phyloP scores from a whole-genome alignment of 2,113 vertebrate genomes.

The Lanius collurio region DNA sequence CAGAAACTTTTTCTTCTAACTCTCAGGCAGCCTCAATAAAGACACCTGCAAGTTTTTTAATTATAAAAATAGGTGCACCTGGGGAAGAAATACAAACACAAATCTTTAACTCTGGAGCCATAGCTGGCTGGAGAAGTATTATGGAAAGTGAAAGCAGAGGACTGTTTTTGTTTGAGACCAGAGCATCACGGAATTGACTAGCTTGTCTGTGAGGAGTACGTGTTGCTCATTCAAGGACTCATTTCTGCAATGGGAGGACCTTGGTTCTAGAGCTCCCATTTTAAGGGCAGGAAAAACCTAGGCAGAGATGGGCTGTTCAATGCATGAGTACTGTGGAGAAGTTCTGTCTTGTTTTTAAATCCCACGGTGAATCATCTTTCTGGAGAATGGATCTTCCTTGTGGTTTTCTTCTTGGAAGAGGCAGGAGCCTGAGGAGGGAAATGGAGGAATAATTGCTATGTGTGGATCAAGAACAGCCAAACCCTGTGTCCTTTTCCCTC shows the following conservation, averaged over 20 bases:
- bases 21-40: neutral
- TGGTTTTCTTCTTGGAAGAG: neutral
- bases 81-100: neutral
- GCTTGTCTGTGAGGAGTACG: neutral
- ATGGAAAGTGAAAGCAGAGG: neutral
- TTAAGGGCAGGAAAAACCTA: neutral
- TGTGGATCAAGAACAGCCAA: neutral
- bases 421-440: neutral
- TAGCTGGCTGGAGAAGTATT: neutral
- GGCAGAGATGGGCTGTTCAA: neutral
- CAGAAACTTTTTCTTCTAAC: neutral
- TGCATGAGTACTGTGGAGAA: neutral
- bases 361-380: neutral
- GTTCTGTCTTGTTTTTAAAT: neutral
- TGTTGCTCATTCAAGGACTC: neutral
- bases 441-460: neutral
- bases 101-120: neutral
- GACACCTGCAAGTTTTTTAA: neutral
- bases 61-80: neutral
- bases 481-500: accelerated
- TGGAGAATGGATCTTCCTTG: neutral
- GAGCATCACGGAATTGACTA: neutral
- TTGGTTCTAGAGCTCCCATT: neutral
- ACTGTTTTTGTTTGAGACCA: neutral
- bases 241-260: neutral